Base-by-base conservation (phyloP, 1,140 invertebrate species). In the Nasonia giraulti region DNA sequence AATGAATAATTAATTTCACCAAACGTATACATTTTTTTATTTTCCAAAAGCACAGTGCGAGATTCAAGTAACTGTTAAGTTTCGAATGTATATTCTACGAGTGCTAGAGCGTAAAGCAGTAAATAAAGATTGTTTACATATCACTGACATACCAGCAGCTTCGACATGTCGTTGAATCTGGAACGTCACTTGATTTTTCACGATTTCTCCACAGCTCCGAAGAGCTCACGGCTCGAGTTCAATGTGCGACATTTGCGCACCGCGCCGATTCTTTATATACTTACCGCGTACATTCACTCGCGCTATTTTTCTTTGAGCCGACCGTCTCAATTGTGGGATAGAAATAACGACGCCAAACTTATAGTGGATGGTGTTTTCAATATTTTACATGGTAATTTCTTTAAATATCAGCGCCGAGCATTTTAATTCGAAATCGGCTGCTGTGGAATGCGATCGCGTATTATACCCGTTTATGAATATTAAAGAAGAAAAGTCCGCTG, bases 271-370 rank as follows among this genome's bases (percentile, higher is more conserved):
- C 87, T 89, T 90, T 90, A 89, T 90, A 89, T 89, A 89, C 27
- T 27, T 89, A 89, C 88, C 79, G 78, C 83, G 87, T 84, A 89
- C 90, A 86, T 90, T 91, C 90, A 90, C 90, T 91, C 84, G 62
- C 86, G 88, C 88, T 88, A 89, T 90, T 90, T 33, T 84, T 82
- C 78, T 55, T 73, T 71, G 27, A 12, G 68, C 68, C 27, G 8
- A 8, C 17, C 68, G 27, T 7, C 5, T 71, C 2, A 69, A 69
- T 55, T n/a, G 55, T 71, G 68, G 27, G 31, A n/a, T 71, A 7
- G 14, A 17, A 62, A 44, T 55, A 55, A 55, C 0, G 17, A 17
- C 14, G 50, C 12, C 14, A 17, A 44, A 55, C 4, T 55, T 55
- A 27, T 27, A 17, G 12, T 55, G 8, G 50, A 55, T 20, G 3